phyloP scores from a whole-genome alignment of 92 coral and sea anemone genomes.

The Palythoa heliodiscus region DNA sequence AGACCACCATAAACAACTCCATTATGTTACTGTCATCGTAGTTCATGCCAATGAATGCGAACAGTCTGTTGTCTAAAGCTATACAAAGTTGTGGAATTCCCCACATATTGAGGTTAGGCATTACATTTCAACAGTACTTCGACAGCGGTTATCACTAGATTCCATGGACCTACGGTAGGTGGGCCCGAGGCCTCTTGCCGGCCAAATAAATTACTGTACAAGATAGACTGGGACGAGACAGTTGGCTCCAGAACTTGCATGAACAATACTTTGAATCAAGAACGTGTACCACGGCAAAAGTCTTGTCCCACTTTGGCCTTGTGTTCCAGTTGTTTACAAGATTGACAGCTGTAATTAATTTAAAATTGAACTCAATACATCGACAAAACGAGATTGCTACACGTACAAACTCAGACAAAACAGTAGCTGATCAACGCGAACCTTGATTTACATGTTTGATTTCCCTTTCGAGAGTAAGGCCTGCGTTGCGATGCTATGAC shows the following conservation, averaged over 20 bases:
- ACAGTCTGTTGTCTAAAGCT: too few relatives aligned
- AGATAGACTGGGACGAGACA: too few relatives aligned
- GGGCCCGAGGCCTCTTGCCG: too few relatives aligned
- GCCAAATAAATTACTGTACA: too few relatives aligned
- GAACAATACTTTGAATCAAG: constrained; percentile 94
- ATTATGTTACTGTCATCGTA: not conserved
- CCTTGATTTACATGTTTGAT: too few relatives aligned
- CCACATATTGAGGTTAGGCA: too few relatives aligned
- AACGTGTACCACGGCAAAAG: constrained; percentile 82
- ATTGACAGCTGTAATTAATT: constrained; percentile 73
- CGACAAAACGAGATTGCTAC: not conserved
- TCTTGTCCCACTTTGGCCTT: constrained; percentile 95
- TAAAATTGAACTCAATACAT: not conserved
- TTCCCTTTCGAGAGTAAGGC: too few relatives aligned
- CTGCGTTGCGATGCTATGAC: too few relatives aligned
- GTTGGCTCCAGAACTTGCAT: constrained; percentile 74
- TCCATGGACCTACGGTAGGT: too few relatives aligned
- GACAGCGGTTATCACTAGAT: too few relatives aligned
- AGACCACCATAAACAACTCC: not conserved
- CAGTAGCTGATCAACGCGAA: not conserved
- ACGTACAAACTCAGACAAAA: not conserved
- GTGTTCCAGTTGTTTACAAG: constrained; percentile 82
- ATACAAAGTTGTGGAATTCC: too few relatives aligned
- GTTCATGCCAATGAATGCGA: not conserved
- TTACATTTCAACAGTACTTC: too few relatives aligned